Percentiles rank a stretch among this genome's conserved stretches.
Evolutionary conservation across 2,113 vertebrate genomes (phyloP).

Genomic region (Microtus ochrogaster): DNA sequence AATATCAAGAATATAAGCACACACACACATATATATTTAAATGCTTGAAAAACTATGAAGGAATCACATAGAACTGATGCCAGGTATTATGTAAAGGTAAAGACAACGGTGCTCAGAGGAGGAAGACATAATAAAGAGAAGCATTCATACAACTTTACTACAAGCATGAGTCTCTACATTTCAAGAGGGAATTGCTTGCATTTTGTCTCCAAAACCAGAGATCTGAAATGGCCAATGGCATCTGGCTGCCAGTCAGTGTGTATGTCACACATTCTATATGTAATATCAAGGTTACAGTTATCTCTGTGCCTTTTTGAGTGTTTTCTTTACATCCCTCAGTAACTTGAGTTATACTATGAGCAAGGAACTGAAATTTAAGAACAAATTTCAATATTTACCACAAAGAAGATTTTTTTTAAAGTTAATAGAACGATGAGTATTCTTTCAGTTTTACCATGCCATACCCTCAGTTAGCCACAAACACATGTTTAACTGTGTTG

Average conservation of each 20-base stretch:
- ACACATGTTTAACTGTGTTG: not conserved
- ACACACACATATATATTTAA: not conserved
- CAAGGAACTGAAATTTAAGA: not conserved
- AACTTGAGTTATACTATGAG: not conserved
- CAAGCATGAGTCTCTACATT: not conserved
- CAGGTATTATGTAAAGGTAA: not conserved
- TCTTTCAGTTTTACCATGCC: not conserved
- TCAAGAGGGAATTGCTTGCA: not conserved
- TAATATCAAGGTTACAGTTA: not conserved
- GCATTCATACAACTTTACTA: not conserved
- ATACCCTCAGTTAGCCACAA: not conserved
- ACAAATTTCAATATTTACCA: constrained; percentile 7
- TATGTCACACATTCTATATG: not conserved
- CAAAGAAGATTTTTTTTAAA: constrained; percentile 38
- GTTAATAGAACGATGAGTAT: not conserved
- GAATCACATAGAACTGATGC: not conserved
- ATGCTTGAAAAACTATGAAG: not conserved
- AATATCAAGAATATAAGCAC: not conserved
- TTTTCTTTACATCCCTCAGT: constrained; percentile 3
- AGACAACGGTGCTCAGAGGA: not conserved
- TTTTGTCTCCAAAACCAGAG: not conserved
- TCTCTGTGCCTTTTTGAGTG: not conserved
- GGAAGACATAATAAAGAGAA: not conserved
- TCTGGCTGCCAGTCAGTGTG: not conserved
- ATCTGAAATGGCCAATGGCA: not conserved